phyloP scores from a whole-genome alignment of 2,888 invertebrate species.

The Anoplius nigerrimus region DNA sequence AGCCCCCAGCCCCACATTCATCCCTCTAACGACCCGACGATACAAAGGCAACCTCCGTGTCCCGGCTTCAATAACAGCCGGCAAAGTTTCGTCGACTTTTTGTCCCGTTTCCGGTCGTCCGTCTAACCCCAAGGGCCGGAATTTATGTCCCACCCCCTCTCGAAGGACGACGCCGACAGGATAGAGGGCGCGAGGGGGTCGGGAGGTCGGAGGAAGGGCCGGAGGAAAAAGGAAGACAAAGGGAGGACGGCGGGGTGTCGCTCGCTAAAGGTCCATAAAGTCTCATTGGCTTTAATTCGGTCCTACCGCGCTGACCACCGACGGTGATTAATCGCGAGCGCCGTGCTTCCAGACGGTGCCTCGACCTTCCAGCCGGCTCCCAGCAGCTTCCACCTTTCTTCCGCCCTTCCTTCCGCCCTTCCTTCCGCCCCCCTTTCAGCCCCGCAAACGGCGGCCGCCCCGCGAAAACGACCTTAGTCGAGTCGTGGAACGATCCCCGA shows the following conservation, averaged over 20 bases:
- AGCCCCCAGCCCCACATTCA: slow-evolving; percentile 5
- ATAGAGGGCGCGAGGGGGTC: background rate
- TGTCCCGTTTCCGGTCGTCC: slow-evolving; percentile 11
- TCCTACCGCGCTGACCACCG: slow-evolving; percentile 35
- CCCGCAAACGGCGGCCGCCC: too few species aligned
- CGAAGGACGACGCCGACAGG: too few species aligned
- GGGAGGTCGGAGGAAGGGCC: too few species aligned
- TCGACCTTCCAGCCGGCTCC: slow-evolving; percentile 12
- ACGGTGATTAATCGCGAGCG: slow-evolving; percentile 52
- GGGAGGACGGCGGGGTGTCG: background rate
- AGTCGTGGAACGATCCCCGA: background rate
- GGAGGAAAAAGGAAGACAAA: slow-evolving; percentile 7
- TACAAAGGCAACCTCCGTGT: slow-evolving; percentile 18
- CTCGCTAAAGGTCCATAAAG: slow-evolving; percentile 36
- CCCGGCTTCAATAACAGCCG: slow-evolving; percentile 23
- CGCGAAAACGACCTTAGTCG: background rate
- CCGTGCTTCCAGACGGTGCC: slow-evolving; percentile 26
- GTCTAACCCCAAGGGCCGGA: background rate
- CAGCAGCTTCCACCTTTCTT: slow-evolving; percentile 13
- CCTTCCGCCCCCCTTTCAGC: too few species aligned
- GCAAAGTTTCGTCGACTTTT: slow-evolving; percentile 24
- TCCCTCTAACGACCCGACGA: slow-evolving; percentile 26
- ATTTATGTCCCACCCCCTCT: too few species aligned
- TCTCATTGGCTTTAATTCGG: slow-evolving; percentile 55
- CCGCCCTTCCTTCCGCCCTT: slow-evolving; percentile 6